Evolutionary conservation across 2,797 vertebrate species (phyloP).

Genomic region (Cyprinella venusta): DNA sequence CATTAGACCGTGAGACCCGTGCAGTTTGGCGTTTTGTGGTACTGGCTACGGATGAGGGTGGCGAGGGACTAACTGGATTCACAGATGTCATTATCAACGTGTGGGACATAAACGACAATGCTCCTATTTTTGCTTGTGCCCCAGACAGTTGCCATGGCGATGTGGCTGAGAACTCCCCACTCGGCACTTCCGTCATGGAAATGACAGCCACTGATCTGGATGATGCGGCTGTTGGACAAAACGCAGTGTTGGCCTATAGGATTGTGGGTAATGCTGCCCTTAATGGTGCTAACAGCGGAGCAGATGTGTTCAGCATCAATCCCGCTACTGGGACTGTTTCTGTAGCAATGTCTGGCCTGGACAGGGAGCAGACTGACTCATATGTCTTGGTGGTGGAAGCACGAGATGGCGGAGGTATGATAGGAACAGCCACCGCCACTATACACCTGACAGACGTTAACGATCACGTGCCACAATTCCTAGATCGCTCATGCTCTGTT

Average conservation of each 20-base stretch:
- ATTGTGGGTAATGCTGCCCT: constrained; percentile 79
- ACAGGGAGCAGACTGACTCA: constrained; percentile 82
- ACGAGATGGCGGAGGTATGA: constrained; percentile 87
- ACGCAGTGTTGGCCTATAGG: constrained; percentile 85
- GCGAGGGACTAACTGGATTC: constrained; percentile 91
- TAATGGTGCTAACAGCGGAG: constrained; percentile 58
- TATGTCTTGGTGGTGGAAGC: constrained; percentile 87
- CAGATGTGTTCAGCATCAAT: constrained; percentile 83
- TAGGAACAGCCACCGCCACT: constrained; percentile 85
- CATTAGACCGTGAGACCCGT: constrained; percentile 85
- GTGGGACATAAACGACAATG: constrained; percentile 91
- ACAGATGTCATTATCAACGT: constrained; percentile 90
- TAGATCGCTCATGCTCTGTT: constrained; percentile 75
- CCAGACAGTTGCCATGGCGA: constrained; percentile 82
- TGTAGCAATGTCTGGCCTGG: constrained; percentile 77
- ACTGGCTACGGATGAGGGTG: constrained; percentile 88
- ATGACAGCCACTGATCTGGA: constrained; percentile 88
- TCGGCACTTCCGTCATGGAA: constrained; percentile 85
- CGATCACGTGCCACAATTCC: constrained; percentile 84
- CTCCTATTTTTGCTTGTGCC: constrained; percentile 82
- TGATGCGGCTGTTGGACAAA: constrained; percentile 84
- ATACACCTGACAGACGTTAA: constrained; percentile 84
- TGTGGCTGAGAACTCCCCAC: constrained; percentile 83
- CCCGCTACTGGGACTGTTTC: constrained; percentile 81
- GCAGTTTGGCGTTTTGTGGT: constrained; percentile 90